A percentile compares a stretch with the other conserved stretches of the same genome.
These are phyloP conservation scores for Cryptocephalus moraei DNA, from an alignment of 2,888 invertebrate genomes.

Conservation along the genomic window DNA sequence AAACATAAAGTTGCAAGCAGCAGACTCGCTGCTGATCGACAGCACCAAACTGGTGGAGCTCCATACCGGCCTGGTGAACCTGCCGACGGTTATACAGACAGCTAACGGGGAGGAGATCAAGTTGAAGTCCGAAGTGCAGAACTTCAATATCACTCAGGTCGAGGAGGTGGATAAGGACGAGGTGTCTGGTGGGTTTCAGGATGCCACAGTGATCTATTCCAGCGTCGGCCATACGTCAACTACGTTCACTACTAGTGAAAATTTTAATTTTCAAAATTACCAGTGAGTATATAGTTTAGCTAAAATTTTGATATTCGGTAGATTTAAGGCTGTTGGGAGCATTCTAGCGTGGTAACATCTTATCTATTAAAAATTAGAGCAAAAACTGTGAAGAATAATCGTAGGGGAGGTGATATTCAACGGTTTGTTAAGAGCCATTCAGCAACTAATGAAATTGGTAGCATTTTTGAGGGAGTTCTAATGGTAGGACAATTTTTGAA, in stretches of 20 bases:
- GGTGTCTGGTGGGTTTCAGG: constrained; percentile 8
- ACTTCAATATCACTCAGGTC: constrained; percentile 16
- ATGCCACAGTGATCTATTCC: constrained; percentile 14
- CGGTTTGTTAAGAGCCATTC: too few relatives aligned
- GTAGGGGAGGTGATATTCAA: too few relatives aligned
- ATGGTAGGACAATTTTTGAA: too few relatives aligned
- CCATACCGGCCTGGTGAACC: constrained; percentile 20
- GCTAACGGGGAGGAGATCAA: constrained; percentile 22
- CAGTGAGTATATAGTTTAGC: constrained; percentile 2
- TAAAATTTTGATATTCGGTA: too few relatives aligned
- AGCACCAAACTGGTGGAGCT: constrained; percentile 27
- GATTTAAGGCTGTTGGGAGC: too few relatives aligned
- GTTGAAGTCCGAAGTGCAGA: constrained; percentile 20
- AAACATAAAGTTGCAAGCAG: constrained; percentile 23
- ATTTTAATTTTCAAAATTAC: constrained; percentile 14
- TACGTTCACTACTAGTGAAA: constrained; percentile 14
- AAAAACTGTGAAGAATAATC: too few relatives aligned
- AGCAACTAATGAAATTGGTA: too few relatives aligned
- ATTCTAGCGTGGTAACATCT: too few relatives aligned
- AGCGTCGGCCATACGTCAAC: constrained; percentile 15
- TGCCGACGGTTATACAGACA: constrained; percentile 21
- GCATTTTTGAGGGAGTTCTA: too few relatives aligned
- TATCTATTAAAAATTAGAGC: too few relatives aligned
- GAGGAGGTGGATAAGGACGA: constrained; percentile 12
- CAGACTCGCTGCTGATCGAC: constrained; percentile 26